Conservation (phyloP, 2,888 invertebrate genomes). For the Chrysina gloriosa region DNA sequence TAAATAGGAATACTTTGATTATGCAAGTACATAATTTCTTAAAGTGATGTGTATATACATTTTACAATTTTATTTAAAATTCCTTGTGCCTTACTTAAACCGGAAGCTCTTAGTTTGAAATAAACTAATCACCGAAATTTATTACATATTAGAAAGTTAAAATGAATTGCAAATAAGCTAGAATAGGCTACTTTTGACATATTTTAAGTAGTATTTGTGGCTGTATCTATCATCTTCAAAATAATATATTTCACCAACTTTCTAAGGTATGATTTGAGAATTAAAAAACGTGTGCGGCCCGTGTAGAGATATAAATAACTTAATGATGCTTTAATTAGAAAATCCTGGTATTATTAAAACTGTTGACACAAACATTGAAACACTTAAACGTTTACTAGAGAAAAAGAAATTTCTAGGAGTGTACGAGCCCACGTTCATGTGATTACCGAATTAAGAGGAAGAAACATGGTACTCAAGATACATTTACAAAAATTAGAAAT, state of each 20-base stretch:
- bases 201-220: constrained; percentile 5
- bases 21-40: too few species aligned
- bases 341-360: constrained; percentile 11
- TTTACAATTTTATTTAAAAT: too few species aligned
- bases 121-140: neutral
- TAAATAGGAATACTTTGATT: too few species aligned
- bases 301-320: constrained; percentile 11
- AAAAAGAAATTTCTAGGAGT: constrained; percentile 26
- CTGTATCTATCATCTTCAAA: constrained; percentile 16
- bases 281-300: neutral
- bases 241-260: constrained; percentile 19
- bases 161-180: neutral
- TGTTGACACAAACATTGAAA: constrained; percentile 18
- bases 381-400: constrained; percentile 19
- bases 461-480: constrained; percentile 20
- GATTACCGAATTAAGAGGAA: constrained; percentile 18
- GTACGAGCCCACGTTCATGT: constrained; percentile 23
- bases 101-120: too few species aligned
- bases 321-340: constrained; percentile 25
- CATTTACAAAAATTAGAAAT: constrained; percentile 35
- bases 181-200: neutral
- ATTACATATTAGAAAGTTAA: constrained; percentile 10
- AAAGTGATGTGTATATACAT: too few species aligned
- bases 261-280: constrained; percentile 7
- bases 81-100: too few species aligned